Conservation (phyloP, 64 coral and sea anemone species). For the Dendrophyllia cribrosa region DNA sequence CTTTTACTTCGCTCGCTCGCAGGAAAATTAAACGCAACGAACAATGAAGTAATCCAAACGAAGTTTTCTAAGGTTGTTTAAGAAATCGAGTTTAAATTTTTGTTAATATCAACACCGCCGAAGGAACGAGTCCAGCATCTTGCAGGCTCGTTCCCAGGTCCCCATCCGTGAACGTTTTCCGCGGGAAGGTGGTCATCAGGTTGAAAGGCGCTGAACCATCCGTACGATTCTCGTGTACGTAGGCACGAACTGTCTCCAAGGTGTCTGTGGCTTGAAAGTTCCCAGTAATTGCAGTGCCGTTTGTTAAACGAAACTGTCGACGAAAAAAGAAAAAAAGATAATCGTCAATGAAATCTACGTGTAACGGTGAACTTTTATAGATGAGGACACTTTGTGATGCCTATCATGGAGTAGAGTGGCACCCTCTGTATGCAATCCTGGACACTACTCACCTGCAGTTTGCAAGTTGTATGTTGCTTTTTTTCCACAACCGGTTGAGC, state of each 20-base stretch:
- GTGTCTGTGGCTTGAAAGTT: conserved; percentile 84
- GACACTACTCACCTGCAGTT: conserved; percentile 75
- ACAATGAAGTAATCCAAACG: background rate
- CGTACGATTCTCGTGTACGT: conserved; percentile 83
- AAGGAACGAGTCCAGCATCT: conserved; percentile 88
- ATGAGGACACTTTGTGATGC: no score
- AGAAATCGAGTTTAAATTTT: conserved; percentile 46
- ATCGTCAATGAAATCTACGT: background rate
- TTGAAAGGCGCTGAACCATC: conserved; percentile 81
- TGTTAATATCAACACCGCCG: conserved; percentile 90
- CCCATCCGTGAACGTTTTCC: conserved; percentile 83
- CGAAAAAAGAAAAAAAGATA: background rate
- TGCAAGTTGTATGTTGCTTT: conserved; percentile 83
- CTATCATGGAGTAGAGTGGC: no score
- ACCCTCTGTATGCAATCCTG: background rate
- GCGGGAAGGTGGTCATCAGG: conserved; percentile 93
- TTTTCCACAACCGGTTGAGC: conserved; percentile 64
- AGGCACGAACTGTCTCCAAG: conserved; percentile 67
- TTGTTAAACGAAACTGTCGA: conserved; percentile 92
- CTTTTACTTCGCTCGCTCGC: no score
- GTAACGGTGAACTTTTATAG: background rate
- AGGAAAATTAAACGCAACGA: background rate
- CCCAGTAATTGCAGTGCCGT: conserved; percentile 86
- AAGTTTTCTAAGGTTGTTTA: background rate
- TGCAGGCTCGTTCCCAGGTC: conserved; percentile 87